Evolutionary conservation across 2,797 vertebrate species (phyloP).

Genomic region (Sternarchorhynchus goeldii): DNA sequence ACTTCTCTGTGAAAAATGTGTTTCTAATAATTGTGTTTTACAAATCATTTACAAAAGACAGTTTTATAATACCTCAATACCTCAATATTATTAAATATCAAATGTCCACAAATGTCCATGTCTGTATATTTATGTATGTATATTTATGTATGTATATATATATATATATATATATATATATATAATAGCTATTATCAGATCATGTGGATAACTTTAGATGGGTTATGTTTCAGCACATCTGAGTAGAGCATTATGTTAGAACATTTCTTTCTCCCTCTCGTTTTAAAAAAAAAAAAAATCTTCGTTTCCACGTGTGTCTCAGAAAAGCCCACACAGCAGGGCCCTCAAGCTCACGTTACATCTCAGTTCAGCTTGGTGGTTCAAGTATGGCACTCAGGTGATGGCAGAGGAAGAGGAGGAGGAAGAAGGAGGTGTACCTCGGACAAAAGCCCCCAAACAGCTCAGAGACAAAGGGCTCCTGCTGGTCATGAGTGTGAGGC

Average conservation of each 20-base stretch:
- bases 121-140: too few species aligned
- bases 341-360: slow-evolving; percentile 58
- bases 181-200: slow-evolving; percentile 40
- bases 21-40: too few species aligned
- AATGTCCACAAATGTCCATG: too few species aligned
- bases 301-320: slow-evolving; percentile 51
- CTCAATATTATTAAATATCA: too few species aligned
- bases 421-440: slow-evolving; percentile 44
- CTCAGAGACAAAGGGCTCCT: slow-evolving; percentile 49
- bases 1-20: too few species aligned
- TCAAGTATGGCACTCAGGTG: slow-evolving; percentile 43
- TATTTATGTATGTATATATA: too few species aligned
- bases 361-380: slow-evolving; percentile 59
- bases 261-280: not conserved
- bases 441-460: slow-evolving; percentile 64
- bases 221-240: slow-evolving; percentile 44
- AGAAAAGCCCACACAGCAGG: slow-evolving; percentile 44
- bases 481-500: slow-evolving; percentile 48
- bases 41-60: too few species aligned
- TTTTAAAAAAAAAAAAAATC: slow-evolving; percentile 20
- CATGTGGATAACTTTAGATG: slow-evolving; percentile 19
- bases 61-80: too few species aligned
- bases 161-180: too few species aligned
- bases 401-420: slow-evolving; percentile 41
- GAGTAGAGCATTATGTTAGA: slow-evolving; percentile 29